Evolutionary conservation across 2,888 invertebrate species (phyloP).

Genomic region (Polia nebulosa): DNA sequence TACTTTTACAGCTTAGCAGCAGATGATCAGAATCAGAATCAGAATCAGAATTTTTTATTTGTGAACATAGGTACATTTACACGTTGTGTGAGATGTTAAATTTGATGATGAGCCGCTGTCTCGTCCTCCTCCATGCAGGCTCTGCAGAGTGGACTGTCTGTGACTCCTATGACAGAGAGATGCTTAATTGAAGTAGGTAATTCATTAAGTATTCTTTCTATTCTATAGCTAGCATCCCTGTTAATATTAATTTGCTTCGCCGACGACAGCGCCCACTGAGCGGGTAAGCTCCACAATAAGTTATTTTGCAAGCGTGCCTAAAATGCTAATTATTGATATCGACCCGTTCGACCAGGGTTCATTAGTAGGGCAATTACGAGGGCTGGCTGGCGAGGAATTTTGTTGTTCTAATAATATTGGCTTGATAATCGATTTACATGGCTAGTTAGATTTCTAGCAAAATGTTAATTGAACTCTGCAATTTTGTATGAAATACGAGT

Average conservation of each 20-base stretch:
- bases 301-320: constrained; percentile 39
- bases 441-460: not conserved
- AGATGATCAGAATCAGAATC: too few relatives aligned
- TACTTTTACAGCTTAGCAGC: too few relatives aligned
- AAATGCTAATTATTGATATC: constrained; percentile 41
- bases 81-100: too few relatives aligned
- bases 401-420: constrained; percentile 24
- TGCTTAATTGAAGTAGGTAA: too few relatives aligned
- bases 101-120: too few relatives aligned
- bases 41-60: too few relatives aligned
- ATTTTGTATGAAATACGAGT: too few relatives aligned
- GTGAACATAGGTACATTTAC: too few relatives aligned
- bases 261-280: not conserved
- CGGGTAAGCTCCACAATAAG: constrained; percentile 5
- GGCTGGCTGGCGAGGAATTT: constrained; percentile 33
- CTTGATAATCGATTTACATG: not conserved
- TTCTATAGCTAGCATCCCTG: not conserved
- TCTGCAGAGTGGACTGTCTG: too few relatives aligned
- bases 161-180: too few relatives aligned
- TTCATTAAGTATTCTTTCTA: constrained; percentile 16
- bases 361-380: constrained; percentile 24
- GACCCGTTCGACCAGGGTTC: constrained; percentile 2
- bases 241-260: constrained; percentile 16
- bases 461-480: not conserved
- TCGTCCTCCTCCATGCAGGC: too few relatives aligned